A percentile compares a stretch with the other conserved stretches of the same genome.
phyloP scores from a whole-genome alignment of 1,140 invertebrate genomes.

The Pseudachorutes palmiensis region DNA sequence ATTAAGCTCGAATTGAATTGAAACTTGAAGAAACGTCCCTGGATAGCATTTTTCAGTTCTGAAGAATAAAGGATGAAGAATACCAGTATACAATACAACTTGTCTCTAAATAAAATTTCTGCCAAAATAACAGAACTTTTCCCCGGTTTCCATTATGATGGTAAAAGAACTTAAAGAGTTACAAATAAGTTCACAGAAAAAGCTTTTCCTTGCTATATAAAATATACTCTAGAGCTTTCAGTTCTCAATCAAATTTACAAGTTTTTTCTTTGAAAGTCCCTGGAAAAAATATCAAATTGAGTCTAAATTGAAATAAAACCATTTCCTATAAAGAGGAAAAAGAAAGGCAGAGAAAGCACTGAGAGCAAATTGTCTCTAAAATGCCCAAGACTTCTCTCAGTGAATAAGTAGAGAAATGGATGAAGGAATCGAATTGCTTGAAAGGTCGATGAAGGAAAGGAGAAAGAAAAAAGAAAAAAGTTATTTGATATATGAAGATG shows the following conservation, averaged over 20 bases:
- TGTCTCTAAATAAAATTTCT: neutral
- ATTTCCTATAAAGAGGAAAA: slow-evolving; percentile 14
- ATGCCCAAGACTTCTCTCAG: neutral
- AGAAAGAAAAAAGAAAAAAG: neutral
- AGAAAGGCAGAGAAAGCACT: neutral
- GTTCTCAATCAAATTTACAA: slow-evolving; percentile 37
- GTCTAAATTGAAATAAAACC: slow-evolving; percentile 39
- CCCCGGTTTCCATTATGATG: neutral
- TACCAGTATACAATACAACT: neutral
- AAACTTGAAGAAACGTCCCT: too few relatives aligned
- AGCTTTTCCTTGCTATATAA: neutral
- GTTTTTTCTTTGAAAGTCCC: slow-evolving; percentile 10
- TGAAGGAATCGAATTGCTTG: neutral
- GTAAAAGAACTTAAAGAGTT: slow-evolving; percentile 9
- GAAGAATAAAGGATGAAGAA: neutral
- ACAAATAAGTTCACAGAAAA: neutral
- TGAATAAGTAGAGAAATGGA: neutral
- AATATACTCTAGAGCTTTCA: slow-evolving; percentile 5
- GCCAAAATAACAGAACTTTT: neutral
- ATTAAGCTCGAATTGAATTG: too few relatives aligned
- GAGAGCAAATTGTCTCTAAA: slow-evolving; percentile 14
- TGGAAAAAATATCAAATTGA: slow-evolving; percentile 31
- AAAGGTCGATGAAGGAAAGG: neutral
- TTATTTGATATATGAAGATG: slow-evolving; percentile 11
- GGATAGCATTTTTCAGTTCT: neutral